Base-by-base conservation (phyloP, 2,888 invertebrate species). In the Octonoba sinensis region DNA sequence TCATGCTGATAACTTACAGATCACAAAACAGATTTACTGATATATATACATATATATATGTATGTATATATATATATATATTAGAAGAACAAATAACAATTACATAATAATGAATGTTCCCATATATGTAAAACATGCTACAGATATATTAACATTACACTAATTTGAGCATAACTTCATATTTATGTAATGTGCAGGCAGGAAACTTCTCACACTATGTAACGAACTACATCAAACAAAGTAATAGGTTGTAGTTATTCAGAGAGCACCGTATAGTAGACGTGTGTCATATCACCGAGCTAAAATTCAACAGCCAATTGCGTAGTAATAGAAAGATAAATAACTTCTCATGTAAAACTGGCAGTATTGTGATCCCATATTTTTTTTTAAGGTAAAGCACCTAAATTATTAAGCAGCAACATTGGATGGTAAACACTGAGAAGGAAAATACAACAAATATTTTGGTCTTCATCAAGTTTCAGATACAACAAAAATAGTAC, bases 81-180 rank as follows among this genome's bases (percentile, higher is more conserved):
- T 64, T 70, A 82, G 69, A 82, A 60, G 47, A 82, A 72, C 65
- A 75, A 75, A 82, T 70, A 74, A 82, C 74, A 75, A 59, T 74
- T 82, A 81, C 65, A 36, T 82, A 57, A 65, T 65, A 64, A 82
- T 57, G 70, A 47, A 49, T 78, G 69, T 75, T 70, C 65, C 73
- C 64, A 65, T 65, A 36, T 47, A 56, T 57, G 20, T 60, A 54
- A 60, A 70, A 82, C 76, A 76, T 65, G 56, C 59, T 76, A 82
- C 76, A 60, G 56, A 74, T 66, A 70, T 73, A 69, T 67, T 66
- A 66, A 67, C 66, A 82, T 75, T 82, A 82, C 72, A 82, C 72
- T 72, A 75, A 71, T 71, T 82, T 82, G 82, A 82, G 82, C 82
- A 82, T 82, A 82, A 74, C 62, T 82, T 82, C 76, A 75, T 82